Percentiles rank a stretch among this genome's conserved stretches.
phyloP scores from a whole-genome alignment of 2,797 vertebrate genomes.

The Psittacula echo region DNA sequence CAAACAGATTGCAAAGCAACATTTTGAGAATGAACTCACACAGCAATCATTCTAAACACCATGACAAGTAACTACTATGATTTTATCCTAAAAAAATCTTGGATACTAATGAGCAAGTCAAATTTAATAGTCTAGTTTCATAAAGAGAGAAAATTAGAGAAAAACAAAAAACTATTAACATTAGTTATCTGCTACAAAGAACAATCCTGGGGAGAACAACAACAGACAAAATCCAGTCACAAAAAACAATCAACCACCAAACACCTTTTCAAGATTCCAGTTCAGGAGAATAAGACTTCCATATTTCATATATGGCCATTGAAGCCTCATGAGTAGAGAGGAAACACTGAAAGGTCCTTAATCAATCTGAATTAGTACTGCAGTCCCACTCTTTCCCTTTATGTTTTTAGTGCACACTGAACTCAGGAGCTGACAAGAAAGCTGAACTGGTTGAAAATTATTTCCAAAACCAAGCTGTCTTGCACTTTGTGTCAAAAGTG shows the following conservation, averaged over 20 bases:
- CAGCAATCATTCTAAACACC: not conserved
- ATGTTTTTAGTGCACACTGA: not conserved
- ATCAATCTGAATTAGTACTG: not conserved
- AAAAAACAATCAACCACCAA: not conserved
- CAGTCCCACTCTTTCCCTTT: not conserved
- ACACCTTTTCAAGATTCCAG: not conserved
- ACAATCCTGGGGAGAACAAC: rapidly evolving
- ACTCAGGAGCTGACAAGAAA: not conserved
- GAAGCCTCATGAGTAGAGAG: not conserved
- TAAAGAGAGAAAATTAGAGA: not conserved
- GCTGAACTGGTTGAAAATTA: not conserved
- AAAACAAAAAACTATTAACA: not conserved
- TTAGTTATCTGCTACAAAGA: not conserved
- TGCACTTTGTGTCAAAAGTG: not conserved
- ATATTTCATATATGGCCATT: rapidly evolving
- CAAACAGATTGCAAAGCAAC: not conserved
- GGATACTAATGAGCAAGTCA: not conserved
- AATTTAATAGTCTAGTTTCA: not conserved
- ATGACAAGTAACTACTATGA: not conserved
- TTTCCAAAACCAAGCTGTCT: not conserved
- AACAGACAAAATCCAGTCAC: not conserved
- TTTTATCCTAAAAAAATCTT: not conserved
- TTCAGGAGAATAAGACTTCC: not conserved
- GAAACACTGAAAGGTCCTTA: not conserved
- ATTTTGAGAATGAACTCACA: not conserved